These are phyloP conservation scores for Sylvietta virens DNA, from an alignment of 2,113 vertebrate genomes.

Conservation along the genomic window DNA sequence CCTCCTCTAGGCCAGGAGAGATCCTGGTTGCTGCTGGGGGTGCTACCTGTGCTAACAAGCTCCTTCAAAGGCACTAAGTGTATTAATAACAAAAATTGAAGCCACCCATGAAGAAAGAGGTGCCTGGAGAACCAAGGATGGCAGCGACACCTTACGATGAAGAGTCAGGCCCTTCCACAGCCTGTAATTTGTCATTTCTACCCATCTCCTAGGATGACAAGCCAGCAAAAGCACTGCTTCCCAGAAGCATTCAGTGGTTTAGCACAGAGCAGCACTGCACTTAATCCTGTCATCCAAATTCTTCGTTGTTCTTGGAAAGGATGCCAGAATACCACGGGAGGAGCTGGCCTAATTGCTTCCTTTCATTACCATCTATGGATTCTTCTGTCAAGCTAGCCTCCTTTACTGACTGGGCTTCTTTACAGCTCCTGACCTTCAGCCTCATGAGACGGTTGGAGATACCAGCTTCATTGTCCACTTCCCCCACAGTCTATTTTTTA, in stretches of 20 bases:
- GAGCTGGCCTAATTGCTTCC: conserved; percentile 42
- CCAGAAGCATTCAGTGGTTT: not conserved
- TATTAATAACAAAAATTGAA: not conserved
- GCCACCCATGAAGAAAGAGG: not conserved
- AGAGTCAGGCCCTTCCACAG: not conserved
- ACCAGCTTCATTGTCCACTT: not conserved
- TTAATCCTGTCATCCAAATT: not conserved
- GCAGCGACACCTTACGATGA: not conserved
- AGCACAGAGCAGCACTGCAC: not conserved
- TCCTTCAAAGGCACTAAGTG: not conserved
- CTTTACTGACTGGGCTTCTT: not conserved
- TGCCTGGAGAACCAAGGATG: not conserved
- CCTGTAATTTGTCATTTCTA: not conserved
- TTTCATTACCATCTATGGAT: conserved; percentile 59
- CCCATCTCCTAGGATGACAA: not conserved
- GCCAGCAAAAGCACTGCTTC: not conserved
- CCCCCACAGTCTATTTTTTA: not conserved
- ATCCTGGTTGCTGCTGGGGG: not conserved
- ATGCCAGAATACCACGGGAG: not conserved
- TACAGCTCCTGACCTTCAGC: conserved; percentile 29
- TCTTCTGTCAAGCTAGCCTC: conserved; percentile 44
- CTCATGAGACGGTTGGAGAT: not conserved
- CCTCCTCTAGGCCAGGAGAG: not conserved
- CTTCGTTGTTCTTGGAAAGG: conserved; percentile 43
- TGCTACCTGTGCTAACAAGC: not conserved